Conservation (phyloP, 2,113 vertebrate genomes). For the Pandion haliaetus region DNA sequence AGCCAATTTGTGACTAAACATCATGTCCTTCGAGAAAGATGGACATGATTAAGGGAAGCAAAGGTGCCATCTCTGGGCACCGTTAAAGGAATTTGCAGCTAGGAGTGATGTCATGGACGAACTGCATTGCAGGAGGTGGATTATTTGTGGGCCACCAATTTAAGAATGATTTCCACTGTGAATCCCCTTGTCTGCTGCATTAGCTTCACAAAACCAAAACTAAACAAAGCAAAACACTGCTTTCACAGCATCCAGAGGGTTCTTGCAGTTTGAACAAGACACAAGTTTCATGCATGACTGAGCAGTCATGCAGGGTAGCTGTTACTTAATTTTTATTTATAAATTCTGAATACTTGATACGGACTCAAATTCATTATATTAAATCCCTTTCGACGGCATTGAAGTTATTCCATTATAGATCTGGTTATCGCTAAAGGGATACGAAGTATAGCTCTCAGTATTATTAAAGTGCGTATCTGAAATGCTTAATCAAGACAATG, state of each 20-base stretch:
- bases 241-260: neutral
- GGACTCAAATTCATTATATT: neutral
- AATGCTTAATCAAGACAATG: neutral
- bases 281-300: neutral
- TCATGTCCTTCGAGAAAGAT: neutral
- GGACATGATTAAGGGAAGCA: neutral
- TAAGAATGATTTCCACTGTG: neutral
- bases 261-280: neutral
- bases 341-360: neutral
- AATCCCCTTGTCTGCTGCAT: neutral
- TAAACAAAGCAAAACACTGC: neutral
- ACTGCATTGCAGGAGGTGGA: neutral
- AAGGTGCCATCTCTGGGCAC: neutral
- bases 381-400: neutral
- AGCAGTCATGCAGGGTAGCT: neutral
- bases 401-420: neutral
- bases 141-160: neutral
- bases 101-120: neutral
- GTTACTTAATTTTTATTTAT: neutral
- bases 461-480: neutral
- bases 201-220: neutral
- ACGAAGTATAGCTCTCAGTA: neutral
- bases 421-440: neutral
- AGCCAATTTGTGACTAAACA: neutral
- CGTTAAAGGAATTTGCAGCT: neutral